These are phyloP conservation scores for Drosophila bunnanda DNA, from an alignment of 2,888 invertebrate genomes.

Conservation along the genomic window DNA sequence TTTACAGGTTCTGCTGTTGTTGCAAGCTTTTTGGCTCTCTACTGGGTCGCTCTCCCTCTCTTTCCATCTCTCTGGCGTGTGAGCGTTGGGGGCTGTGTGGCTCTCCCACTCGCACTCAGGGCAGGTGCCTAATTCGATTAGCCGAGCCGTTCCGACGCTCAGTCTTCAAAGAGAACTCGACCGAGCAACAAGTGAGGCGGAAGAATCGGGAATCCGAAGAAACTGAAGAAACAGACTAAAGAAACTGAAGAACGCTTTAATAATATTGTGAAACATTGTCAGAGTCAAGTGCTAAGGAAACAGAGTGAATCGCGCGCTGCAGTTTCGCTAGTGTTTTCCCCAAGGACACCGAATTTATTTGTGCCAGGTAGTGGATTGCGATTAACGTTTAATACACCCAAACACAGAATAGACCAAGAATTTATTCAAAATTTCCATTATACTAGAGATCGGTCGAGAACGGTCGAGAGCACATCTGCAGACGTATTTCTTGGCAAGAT, in stretches of 20 bases:
- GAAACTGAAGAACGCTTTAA: constrained; percentile 34
- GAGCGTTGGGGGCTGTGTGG: constrained; percentile 6
- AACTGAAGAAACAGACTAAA: constrained; percentile 12
- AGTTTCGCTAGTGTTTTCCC: constrained; percentile 67
- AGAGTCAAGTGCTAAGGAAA: constrained; percentile 54
- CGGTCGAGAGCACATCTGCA: constrained; percentile 25
- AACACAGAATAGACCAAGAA: constrained; percentile 13
- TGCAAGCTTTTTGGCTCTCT: constrained; percentile 64
- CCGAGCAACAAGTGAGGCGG: constrained; percentile 64
- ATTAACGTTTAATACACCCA: constrained; percentile 22
- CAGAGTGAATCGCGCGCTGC: constrained; percentile 70
- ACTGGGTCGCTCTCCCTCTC: not conserved
- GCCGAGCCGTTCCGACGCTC: constrained; percentile 62
- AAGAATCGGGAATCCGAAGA: constrained; percentile 24
- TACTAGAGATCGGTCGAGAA: constrained; percentile 58
- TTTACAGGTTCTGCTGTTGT: constrained; percentile 62
- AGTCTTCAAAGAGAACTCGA: constrained; percentile 81
- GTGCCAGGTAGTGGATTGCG: constrained; percentile 36
- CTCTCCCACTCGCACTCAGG: constrained; percentile 26
- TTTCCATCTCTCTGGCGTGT: constrained; percentile 8
- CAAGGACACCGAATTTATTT: constrained; percentile 42
- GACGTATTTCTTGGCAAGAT: constrained; percentile 67
- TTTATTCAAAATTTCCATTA: constrained; percentile 68
- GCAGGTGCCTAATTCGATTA: constrained; percentile 77
- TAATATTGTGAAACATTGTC: constrained; percentile 42